Conservation (phyloP, 2,797 vertebrate species). For the Premnoplex brunnescens region DNA sequence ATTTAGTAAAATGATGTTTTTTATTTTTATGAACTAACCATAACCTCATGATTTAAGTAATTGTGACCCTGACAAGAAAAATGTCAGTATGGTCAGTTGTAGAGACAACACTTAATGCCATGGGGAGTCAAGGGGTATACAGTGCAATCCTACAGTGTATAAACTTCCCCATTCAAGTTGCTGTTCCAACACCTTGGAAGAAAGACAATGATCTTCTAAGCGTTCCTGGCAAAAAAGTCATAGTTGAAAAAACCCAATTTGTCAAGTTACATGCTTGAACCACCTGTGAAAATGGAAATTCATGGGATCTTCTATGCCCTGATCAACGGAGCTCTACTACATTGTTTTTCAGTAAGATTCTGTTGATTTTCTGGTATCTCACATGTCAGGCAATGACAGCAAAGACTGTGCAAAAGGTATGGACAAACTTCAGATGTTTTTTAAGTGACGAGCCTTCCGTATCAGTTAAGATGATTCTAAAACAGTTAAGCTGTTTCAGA, state of each 20-base stretch:
- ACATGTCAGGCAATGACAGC: not conserved
- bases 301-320: not conserved
- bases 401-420: not conserved
- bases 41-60: not conserved
- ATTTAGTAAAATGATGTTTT: conserved; percentile 49
- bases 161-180: not conserved
- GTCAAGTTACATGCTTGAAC: not conserved
- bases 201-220: not conserved
- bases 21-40: conserved; percentile 27
- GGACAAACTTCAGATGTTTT: conserved; percentile 14
- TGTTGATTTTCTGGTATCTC: not conserved
- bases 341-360: conserved; percentile 26
- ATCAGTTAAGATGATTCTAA: not conserved
- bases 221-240: not conserved
- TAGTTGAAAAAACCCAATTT: not conserved
- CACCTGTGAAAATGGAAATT: not conserved
- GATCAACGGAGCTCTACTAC: not conserved
- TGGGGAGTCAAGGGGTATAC: not conserved
- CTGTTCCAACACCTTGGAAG: not conserved
- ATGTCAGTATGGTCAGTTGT: not conserved
- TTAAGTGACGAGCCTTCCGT: conserved; percentile 1
- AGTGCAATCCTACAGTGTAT: not conserved
- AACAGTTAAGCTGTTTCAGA: not conserved
- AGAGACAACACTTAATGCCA: not conserved
- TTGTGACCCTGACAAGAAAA: not conserved